Base-by-base conservation (phyloP, 2,797 vertebrate genomes). In the Mus minutoides region DNA sequence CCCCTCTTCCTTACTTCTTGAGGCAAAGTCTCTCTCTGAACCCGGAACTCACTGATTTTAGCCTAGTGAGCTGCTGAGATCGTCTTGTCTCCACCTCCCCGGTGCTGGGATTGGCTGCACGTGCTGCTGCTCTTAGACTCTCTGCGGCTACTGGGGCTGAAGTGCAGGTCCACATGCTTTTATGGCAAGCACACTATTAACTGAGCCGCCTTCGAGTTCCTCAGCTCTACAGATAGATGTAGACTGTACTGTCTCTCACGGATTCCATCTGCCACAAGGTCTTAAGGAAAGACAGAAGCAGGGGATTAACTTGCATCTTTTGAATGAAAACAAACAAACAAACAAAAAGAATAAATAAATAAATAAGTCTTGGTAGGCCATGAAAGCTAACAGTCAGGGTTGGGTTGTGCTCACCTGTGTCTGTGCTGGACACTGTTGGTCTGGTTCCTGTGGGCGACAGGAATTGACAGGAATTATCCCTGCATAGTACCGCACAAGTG, bases 301-400 rank as follows among this genome's bases (percentile, higher is more conserved):
- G 37, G 40, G 22, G 29, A 21, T 82, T 83, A 90, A 40, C 75
- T 83, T 96, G 31, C 34, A 91, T 49, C 31, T 71, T n/a, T 91
- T 89, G 83, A 79, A 82, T 75, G 54, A 87, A 94, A 94, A 87
- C 26, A 79, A 34, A 17, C 17, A 75, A 54, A 58, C 26, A 87
- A 12, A 29, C 6, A 46, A 46, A 46, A 46, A 46, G 54, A 22
- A 79, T 71, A 64, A 7, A 67, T 1, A 34, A 16, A 34, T 24
- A 64, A 58, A n/a, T 79, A 12, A 29, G 2, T 10, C 46, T 93
- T 37, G 91, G 2, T 89, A 62, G 43, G 13, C 37, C 34, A 1
- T 29, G 14, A 62, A 84, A 64, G 56, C 16, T 52, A 86, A 56
- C 77, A 73, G 21, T 78, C 21, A 60, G 40, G 62, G 46, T 64